These are phyloP conservation scores for Polyergus mexicanus DNA, from an alignment of 1,140 invertebrate genomes.

Conservation along the genomic window DNA sequence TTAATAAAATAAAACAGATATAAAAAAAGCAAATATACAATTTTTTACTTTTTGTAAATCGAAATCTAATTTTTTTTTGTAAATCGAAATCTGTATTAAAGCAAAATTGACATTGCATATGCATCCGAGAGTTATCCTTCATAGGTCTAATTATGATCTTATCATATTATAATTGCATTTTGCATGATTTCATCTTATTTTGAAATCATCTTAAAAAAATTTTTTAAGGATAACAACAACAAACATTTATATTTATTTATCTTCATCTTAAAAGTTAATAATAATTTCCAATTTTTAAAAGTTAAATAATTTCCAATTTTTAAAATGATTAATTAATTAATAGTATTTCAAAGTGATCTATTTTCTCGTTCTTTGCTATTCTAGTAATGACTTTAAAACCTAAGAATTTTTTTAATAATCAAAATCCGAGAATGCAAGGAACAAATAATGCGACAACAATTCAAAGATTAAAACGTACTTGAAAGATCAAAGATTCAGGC, in stretches of 20 bases:
- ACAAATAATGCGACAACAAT: neutral
- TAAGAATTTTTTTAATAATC: neutral
- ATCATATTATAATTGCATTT: conserved; percentile 13
- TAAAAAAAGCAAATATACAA: neutral
- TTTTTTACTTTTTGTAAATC: neutral
- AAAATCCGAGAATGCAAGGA: neutral
- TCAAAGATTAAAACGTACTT: neutral
- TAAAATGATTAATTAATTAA: neutral
- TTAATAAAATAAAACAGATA: neutral
- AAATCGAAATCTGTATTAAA: neutral
- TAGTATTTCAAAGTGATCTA: neutral
- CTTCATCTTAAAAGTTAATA: neutral
- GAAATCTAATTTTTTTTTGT: neutral
- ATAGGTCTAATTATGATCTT: conserved; percentile 18
- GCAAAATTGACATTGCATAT: conserved; percentile 14
- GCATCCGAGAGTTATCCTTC: conserved; percentile 49
- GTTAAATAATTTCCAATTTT: conserved; percentile 23
- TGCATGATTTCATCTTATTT: conserved; percentile 34
- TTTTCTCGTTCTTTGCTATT: neutral
- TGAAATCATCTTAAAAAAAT: conserved; percentile 32
- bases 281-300: conserved; percentile 20
- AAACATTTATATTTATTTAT: conserved; percentile 4
- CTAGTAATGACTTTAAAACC: neutral
- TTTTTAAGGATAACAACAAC: neutral
- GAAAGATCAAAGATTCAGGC: neutral